Percentiles rank a stretch among this genome's conserved stretches.
Evolutionary conservation across 2,888 invertebrate species (phyloP).

Genomic region (Plagiodera versicolora): DNA sequence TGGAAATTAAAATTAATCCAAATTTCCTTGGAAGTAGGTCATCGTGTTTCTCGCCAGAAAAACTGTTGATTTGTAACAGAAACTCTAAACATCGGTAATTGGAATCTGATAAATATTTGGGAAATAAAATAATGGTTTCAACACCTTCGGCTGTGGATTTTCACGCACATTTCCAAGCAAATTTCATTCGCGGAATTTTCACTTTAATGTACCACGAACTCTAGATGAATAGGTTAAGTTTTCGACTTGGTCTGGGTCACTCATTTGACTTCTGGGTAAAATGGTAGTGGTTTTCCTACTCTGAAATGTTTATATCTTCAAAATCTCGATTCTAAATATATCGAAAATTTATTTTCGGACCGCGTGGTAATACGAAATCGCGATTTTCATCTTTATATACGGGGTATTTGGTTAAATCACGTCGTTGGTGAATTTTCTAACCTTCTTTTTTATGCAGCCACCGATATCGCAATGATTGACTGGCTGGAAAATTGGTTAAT

Average conservation of each 20-base stretch:
- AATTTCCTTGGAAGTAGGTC: too few relatives aligned
- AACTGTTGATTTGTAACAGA: too few relatives aligned
- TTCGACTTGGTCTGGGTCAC: background rate
- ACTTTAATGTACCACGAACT: background rate
- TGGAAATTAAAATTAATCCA: too few relatives aligned
- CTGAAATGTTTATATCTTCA: conserved; percentile 44
- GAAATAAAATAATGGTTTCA: too few relatives aligned
- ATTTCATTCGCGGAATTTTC: background rate
- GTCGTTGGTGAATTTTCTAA: background rate
- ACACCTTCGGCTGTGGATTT: too few relatives aligned
- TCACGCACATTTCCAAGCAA: too few relatives aligned
- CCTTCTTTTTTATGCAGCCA: background rate
- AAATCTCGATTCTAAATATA: conserved; percentile 48
- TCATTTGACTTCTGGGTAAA: conserved; percentile 3
- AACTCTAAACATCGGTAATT: too few relatives aligned
- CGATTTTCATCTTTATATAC: conserved; percentile 18
- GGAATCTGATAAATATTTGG: too few relatives aligned
- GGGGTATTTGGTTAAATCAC: conserved; percentile 5
- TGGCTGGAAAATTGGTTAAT: background rate
- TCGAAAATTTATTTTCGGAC: conserved; percentile 48
- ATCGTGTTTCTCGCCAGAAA: too few relatives aligned
- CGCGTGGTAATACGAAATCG: conserved; percentile 14
- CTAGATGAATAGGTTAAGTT: too few relatives aligned
- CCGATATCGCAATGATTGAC: conserved; percentile 2
- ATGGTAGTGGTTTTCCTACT: conserved; percentile 25